Conservation (phyloP, 2,888 invertebrate species). For the Apomyelois bistriatella region DNA sequence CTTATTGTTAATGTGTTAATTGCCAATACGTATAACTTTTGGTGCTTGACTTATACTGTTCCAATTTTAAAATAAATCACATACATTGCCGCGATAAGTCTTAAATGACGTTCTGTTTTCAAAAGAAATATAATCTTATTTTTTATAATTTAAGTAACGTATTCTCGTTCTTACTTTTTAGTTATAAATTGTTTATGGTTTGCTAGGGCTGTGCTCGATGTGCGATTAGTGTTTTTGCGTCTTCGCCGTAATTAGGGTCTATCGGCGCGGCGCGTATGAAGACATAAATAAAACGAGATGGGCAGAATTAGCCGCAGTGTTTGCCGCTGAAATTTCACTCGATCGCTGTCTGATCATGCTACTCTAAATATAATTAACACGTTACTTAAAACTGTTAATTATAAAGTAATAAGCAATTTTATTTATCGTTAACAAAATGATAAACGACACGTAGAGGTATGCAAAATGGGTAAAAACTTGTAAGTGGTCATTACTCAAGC, state of each 20-base stretch:
- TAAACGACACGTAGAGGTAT: not conserved
- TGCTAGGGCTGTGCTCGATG: constrained; percentile 46
- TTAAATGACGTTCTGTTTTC: constrained; percentile 12
- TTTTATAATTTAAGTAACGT: not conserved
- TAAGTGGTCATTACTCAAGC: no score
- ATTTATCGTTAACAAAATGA: not conserved
- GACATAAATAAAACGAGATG: constrained; percentile 76
- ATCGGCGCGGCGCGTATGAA: constrained; percentile 76
- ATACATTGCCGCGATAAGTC: constrained; percentile 17
- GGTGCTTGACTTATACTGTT: constrained; percentile 22
- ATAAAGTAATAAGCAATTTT: constrained; percentile 8
- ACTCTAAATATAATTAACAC: constrained; percentile 4
- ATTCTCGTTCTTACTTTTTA: constrained; percentile 14
- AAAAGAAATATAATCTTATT: not conserved
- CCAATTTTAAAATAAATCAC: constrained; percentile 23
- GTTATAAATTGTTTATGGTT: constrained; percentile 25
- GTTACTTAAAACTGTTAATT: constrained; percentile 6
- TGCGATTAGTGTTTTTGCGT: constrained; percentile 77
- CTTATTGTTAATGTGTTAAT: not conserved
- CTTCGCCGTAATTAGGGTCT: constrained; percentile 72
- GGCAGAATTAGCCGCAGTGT: constrained; percentile 60
- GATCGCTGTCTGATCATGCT: constrained; percentile 42
- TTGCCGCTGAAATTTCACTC: constrained; percentile 62
- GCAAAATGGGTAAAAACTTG: no score
- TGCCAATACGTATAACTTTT: constrained; percentile 18